Base-by-base conservation (phyloP, 2,113 vertebrate species). In the Pitta sordida region DNA sequence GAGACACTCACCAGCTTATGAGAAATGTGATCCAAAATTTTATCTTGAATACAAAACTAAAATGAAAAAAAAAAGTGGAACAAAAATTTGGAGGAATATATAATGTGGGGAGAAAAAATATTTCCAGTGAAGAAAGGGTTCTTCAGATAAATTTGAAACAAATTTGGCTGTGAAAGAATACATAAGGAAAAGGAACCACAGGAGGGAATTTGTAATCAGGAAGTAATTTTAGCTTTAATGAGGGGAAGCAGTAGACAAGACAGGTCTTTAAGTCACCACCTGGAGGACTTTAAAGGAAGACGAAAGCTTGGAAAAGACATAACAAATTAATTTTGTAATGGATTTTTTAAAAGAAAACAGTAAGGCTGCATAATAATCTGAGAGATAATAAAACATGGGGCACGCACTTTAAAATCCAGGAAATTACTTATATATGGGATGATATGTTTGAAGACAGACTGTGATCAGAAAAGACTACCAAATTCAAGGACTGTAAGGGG, bases 241-340 rank as follows among this genome's bases (percentile, higher is more conserved):
- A 96, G 59, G 18, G 63, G 75, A 95, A 93, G 60, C 68, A 92
- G 80, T 74, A 95, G 83, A 88, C 43, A 94, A 95, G 92, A 88
- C 64, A 88, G 30, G 51, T 90, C 79, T 86, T 77, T 88, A 93
- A 74, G 93, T 93, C 70, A 93, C 69, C 76, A 88, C 86, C 76
- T 92, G 68, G 56, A 95, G 73, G 80, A 94, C 83, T 93, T 67
- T 64, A 70, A 90, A 77, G 44, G 48, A 88, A 88, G 30, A 90
- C 1, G 2, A 91, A 93, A 86, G 15, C 36, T 88, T 39, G 88
- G 65, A 81, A 88, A 95, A 5, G 44, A 7, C 39, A 58, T 30
- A n/a, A 0, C 26, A 81, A 32, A 15, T 30, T 63, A 67, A 69
- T 83, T 81, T 77, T 91, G 37, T 37, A 65, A 80, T n/a, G 11